Percentiles rank a stretch among this genome's conserved stretches.
Conservation (phyloP, 2,113 vertebrate species). For the Marmota flaviventris region DNA sequence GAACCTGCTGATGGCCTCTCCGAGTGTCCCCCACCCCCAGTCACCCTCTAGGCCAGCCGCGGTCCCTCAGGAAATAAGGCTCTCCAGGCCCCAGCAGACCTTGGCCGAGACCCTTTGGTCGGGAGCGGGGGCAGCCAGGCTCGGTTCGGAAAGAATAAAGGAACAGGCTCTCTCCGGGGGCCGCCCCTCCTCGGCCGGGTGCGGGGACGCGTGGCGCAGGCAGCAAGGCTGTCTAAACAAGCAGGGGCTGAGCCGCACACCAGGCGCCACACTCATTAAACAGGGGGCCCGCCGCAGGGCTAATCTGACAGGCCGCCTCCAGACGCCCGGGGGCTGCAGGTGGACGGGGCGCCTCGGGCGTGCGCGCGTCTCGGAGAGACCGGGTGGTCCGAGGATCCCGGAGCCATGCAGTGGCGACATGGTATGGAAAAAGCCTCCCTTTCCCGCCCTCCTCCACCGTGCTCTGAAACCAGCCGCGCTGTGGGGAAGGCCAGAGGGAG, state of each 20-base stretch:
- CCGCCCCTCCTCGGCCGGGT: conserved; percentile 38
- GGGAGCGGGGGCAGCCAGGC: neutral
- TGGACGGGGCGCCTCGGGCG: neutral
- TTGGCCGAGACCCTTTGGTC: conserved; percentile 63
- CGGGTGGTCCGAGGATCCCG: conserved; percentile 64
- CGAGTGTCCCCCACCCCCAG: neutral
- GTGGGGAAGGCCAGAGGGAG: neutral
- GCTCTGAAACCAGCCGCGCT: conserved; percentile 6
- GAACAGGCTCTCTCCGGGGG: neutral
- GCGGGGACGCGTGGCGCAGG: conserved; percentile 37
- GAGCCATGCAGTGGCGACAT: neutral
- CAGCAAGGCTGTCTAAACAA: conserved; percentile 57
- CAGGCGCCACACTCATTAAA: conserved; percentile 68
- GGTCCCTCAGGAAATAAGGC: conserved; percentile 16
- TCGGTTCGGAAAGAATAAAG: conserved; percentile 57
- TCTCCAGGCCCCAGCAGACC: neutral
- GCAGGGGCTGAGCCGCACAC: conserved; percentile 39
- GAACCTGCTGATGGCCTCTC: neutral
- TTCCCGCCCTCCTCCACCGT: neutral
- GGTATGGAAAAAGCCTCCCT: neutral
- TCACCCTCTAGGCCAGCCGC: neutral
- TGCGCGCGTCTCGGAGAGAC: neutral
- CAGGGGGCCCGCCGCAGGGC: conserved; percentile 23
- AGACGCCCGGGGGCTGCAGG: conserved; percentile 5
- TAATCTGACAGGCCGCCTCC: conserved; percentile 4